Base-by-base conservation (phyloP, 37 sponge, comb jelly and placozoan genomes). In the Oopsacas minuta region DNA sequence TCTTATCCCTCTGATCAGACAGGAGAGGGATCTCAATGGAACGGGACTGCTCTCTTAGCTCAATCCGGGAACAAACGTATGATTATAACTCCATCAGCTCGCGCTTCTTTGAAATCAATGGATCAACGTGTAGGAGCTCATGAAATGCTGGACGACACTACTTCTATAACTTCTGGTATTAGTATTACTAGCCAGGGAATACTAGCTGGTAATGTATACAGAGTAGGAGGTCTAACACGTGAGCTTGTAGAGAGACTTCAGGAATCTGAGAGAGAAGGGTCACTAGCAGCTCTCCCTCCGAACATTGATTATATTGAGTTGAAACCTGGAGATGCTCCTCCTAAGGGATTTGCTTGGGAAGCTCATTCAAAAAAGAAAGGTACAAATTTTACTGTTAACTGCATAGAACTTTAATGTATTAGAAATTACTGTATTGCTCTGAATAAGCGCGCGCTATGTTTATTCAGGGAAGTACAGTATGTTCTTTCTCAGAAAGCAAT, bases 261-360 rank as follows among this genome's bases (percentile, higher is more conserved):
- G 75, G 75, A 61, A 34, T 61, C 75, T 5, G 75, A 61, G 75
- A 25, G 75, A 34, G 75, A 61, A 34, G 75, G 75, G 30, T 32
- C 28, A 25, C 75, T 61, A 5, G 75, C 75, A 32, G 75, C 75
- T 10, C 75, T 61, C 20, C 75, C 75, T 5, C 75, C 75, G 32
- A 61, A 61, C 75, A 61, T 61, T 3, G 30, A 61, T 3, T 61
- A 61, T 12, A n/a, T 61, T 5, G 75, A 61, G 75, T 34, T 61
- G 75, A 61, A 12, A 34, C 75, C 75, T 5, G 75, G 75, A n/a
- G 75, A 3, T 3, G 75, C 75, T 5, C 75, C 75, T 25, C 75
- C 75, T 10, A 61, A 61, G 75, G 75, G 75, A 34, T 61, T 61
- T 61, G 75, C 75, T 25, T 61, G 75, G 75, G 75, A 61, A 12